Conservation (phyloP, 2,888 invertebrate genomes). For the Mycalesis mineus region DNA sequence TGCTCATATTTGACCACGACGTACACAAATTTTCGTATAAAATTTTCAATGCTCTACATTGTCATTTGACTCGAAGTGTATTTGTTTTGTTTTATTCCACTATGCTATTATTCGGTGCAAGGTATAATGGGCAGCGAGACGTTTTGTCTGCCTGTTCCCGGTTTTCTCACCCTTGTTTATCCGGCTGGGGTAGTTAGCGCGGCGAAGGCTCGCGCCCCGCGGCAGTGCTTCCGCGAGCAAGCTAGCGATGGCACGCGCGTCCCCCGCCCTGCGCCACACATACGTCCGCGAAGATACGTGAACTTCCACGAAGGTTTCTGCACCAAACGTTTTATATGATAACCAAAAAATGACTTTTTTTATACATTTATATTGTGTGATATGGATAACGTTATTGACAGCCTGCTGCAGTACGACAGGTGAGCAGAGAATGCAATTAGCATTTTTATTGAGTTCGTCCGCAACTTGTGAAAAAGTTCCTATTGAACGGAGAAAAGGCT, state of each 20-base stretch:
- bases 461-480: conserved; percentile 53
- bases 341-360: conserved; percentile 69
- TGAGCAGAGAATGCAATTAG: conserved; percentile 63
- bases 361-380: conserved; percentile 73
- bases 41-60: conserved; percentile 26
- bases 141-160: conserved; percentile 74
- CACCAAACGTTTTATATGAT: conserved; percentile 46
- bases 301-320: conserved; percentile 41
- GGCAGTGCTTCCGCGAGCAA: conserved; percentile 45
- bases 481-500: conserved; percentile 24
- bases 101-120: conserved; percentile 56
- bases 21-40: too few species aligned
- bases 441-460: conserved; percentile 61
- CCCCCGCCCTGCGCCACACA: conserved; percentile 45
- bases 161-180: conserved; percentile 75
- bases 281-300: conserved; percentile 57
- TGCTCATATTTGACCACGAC: conserved; percentile 41
- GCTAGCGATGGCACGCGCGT: conserved; percentile 71
- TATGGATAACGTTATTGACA: conserved; percentile 65
- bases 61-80: conserved; percentile 41
- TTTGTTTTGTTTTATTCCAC: conserved; percentile 71
- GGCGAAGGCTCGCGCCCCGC: conserved; percentile 50
- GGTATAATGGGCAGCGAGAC: conserved; percentile 58
- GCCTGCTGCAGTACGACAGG: conserved; percentile 67
- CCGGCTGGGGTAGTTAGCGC: conserved; percentile 64